These are phyloP conservation scores for Uria aalge DNA, from an alignment of 2,113 vertebrate genomes.

Conservation along the genomic window DNA sequence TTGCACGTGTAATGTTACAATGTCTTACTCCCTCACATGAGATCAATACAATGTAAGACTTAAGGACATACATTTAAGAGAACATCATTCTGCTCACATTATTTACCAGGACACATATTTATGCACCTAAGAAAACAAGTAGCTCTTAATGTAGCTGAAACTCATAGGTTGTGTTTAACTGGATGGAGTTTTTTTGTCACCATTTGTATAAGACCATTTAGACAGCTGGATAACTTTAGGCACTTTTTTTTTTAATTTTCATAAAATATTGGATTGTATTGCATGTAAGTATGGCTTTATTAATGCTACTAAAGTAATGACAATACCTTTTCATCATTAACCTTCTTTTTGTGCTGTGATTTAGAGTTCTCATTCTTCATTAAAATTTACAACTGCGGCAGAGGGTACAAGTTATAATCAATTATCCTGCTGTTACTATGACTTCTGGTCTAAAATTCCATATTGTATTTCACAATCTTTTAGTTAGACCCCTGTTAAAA, in stretches of 20 bases:
- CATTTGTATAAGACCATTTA: background rate
- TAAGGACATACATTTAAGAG: background rate
- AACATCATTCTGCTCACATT: background rate
- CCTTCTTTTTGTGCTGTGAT: background rate
- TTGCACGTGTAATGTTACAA: background rate
- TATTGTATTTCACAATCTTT: slow-evolving; percentile 66
- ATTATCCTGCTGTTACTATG: background rate
- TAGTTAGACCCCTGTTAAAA: slow-evolving; percentile 76
- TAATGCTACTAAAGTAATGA: background rate
- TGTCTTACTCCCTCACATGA: background rate
- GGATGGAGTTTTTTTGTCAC: background rate
- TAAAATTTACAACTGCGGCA: background rate
- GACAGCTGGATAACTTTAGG: background rate
- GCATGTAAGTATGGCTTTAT: background rate
- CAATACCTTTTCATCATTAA: background rate
- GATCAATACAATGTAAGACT: background rate
- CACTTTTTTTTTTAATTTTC: background rate
- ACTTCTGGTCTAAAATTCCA: background rate
- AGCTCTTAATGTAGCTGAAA: background rate
- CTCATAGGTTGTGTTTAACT: background rate
- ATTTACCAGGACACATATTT: background rate
- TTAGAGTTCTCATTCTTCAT: background rate
- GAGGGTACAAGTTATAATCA: background rate
- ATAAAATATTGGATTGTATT: background rate
- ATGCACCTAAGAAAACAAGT: background rate